phyloP scores from a whole-genome alignment of 2,797 vertebrate genomes.

The Sebastiscus albofasciatus region DNA sequence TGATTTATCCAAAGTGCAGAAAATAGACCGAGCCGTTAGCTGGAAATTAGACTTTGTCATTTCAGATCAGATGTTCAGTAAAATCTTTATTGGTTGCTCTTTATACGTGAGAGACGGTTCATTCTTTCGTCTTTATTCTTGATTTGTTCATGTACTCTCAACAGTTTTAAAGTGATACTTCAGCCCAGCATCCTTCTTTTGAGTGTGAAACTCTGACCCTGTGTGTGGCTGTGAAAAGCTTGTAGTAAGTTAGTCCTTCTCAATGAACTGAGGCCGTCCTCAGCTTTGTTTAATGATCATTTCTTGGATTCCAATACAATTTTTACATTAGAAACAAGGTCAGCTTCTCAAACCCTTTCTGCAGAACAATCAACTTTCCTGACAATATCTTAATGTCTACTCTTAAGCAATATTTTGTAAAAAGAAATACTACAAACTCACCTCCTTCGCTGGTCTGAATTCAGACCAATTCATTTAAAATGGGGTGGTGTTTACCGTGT shows the following conservation, averaged over 20 bases:
- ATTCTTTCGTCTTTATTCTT: background rate
- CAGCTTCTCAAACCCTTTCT: background rate
- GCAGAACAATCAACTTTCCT: too few relatives aligned
- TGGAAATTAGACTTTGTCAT: background rate
- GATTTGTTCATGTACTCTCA: background rate
- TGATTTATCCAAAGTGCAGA: constrained; percentile 27
- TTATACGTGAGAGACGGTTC: background rate
- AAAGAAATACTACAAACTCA: too few relatives aligned
- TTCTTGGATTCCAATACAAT: background rate
- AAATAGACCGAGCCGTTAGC: background rate
- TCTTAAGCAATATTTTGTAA: too few relatives aligned
- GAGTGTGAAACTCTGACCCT: background rate
- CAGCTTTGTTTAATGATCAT: background rate
- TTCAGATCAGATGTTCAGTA: background rate
- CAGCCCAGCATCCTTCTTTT: background rate
- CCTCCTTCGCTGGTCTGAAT: too few relatives aligned
- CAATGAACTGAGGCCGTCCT: background rate
- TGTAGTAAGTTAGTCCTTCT: background rate
- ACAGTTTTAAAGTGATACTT: background rate
- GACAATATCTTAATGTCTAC: background rate
- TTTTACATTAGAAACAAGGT: background rate
- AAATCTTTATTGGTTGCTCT: background rate
- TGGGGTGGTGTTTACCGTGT: too few relatives aligned
- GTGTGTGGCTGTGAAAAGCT: background rate
- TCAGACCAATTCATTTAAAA: too few relatives aligned